Conservation (phyloP, 1,140 invertebrate genomes). For the Drosophila orena region DNA sequence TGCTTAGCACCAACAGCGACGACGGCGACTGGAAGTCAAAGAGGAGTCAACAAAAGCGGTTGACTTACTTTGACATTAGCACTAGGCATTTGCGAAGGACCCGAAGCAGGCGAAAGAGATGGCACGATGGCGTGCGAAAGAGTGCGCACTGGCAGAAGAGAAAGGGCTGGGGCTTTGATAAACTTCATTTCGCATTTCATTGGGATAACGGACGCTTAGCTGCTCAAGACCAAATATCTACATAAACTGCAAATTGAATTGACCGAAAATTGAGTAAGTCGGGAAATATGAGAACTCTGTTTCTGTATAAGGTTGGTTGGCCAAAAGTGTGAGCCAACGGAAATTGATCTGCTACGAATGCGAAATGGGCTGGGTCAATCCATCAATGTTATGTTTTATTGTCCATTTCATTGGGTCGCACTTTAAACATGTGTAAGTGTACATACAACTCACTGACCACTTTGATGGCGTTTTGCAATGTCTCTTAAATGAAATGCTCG, state of each 20-base stretch:
- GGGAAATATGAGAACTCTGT: background rate
- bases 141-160: too few species aligned
- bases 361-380: conserved; percentile 13
- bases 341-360: conserved; percentile 10
- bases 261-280: conserved; percentile 27
- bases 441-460: too few species aligned
- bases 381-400: background rate
- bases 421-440: too few species aligned
- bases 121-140: background rate
- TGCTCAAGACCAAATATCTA: conserved; percentile 40
- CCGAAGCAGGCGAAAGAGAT: background rate
- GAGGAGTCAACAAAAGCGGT: conserved; percentile 31
- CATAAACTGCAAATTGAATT: conserved; percentile 69
- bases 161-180: background rate
- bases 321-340: too few species aligned
- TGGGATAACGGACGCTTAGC: background rate
- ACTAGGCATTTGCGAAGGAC: background rate
- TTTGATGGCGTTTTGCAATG: background rate
- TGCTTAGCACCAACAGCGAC: conserved; percentile 48
- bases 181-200: conserved; percentile 8
- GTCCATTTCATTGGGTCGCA: too few species aligned
- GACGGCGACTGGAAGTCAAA: conserved; percentile 22
- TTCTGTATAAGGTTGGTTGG: too few species aligned
- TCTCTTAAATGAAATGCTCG: background rate
- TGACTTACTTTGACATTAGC: conserved; percentile 37